Conservation (phyloP, 2,113 vertebrate genomes). For the mouse (Mus musculus) region GRCm39 chr17:51084501-51085000, state of each 20-base stretch:
- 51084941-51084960: neutral
- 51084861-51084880: fast-evolving
- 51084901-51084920: neutral
- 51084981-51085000: neutral
- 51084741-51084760: neutral
- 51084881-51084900: neutral
- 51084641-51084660: neutral
- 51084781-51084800: neutral
- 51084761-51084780: neutral
- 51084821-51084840: neutral
- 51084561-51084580: constrained; percentile 20
- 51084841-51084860: neutral
- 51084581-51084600: constrained; percentile 17
- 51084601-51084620: neutral
- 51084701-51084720: neutral
- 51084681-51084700: neutral
- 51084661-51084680: neutral
- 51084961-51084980: neutral
- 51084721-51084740: neutral
- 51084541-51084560: neutral
- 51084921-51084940: neutral
- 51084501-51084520: neutral
- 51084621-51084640: constrained; percentile 8
- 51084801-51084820: neutral
- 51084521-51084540: neutral